phyloP scores from a whole-genome alignment of 1,140 invertebrate genomes.

The Drosophila suzukii region DNA sequence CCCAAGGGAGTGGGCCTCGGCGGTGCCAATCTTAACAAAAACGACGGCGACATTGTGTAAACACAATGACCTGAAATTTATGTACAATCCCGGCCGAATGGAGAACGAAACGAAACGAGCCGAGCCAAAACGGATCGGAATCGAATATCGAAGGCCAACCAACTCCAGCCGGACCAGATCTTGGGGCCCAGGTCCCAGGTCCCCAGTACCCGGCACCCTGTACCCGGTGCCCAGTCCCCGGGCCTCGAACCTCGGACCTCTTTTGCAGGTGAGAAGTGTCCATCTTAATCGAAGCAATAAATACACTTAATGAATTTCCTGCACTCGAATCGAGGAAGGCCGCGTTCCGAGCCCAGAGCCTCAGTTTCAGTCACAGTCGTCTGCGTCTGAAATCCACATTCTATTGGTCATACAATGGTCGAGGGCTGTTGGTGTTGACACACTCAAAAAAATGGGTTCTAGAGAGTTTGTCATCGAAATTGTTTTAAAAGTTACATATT shows the following conservation, averaged over 20 bases:
- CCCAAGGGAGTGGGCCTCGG: conserved; percentile 24
- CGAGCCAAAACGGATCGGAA: conserved; percentile 25
- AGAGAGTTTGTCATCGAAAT: too few relatives aligned
- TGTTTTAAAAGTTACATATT: too few relatives aligned
- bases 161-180: conserved; percentile 25
- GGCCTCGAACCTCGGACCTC: conserved; percentile 44
- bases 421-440: conserved; percentile 25
- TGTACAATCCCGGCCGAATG: conserved; percentile 65
- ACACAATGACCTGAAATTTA: conserved; percentile 79
- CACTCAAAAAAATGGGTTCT: conserved; percentile 9
- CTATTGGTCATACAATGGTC: conserved; percentile 76
- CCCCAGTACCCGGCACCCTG: background rate
- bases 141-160: conserved; percentile 16
- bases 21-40: conserved; percentile 47
- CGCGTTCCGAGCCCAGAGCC: conserved; percentile 29
- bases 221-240: conserved; percentile 6
- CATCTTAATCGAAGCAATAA: conserved; percentile 83
- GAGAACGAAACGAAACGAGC: conserved; percentile 36
- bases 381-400: conserved; percentile 57
- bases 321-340: conserved; percentile 61
- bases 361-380: conserved; percentile 29
- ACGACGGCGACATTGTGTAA: conserved; percentile 72
- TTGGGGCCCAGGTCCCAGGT: conserved; percentile 1
- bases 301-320: conserved; percentile 83
- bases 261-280: conserved; percentile 80